Evolutionary conservation across 2,888 invertebrate genomes (phyloP), one percentile per base, ranked within the genome.

Genomic region (Dromius quadrimaculatus): DNA sequence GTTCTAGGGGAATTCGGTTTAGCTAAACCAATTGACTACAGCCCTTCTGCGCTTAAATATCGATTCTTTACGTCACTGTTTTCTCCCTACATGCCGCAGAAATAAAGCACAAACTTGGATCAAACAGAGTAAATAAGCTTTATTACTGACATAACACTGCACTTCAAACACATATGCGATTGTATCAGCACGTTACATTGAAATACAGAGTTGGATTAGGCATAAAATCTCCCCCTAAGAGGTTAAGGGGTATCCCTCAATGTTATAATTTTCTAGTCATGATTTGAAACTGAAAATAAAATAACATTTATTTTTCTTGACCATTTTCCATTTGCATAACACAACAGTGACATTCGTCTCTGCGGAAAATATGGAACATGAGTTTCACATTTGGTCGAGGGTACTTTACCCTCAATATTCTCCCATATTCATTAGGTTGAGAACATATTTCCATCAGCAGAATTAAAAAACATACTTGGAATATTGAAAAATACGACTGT

Each of bases 1-100:
- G 64, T 64, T 64, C 34, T n/a, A 34, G 38, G 47, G 36, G 32
- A 64, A 64, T 64, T 64, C 47, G 19, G 47, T 64, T 64, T 34
- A 64, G 64, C 50, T 64, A 64, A 64, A 64, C 64, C 47, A 64
- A 64, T 64, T 47, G 64, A 64, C 47, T 64, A 64, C 64, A 64
- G 11, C 64, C 64, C 64, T 34, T 47, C 36, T 50, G 62, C n/a
- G 62, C 62, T 41, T 62, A 41, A 41, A 23, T 62, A 62, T 62
- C 41, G 62, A 62, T 62, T 23, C 22, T 11, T 11, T n/a, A 9
- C 38, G 5, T 23, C 38, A 23, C 8, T 11, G 19, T 62, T 62
- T 62, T 41, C 13, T 23, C 15, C 41, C 20, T 41, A 62, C 13
- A 20, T 2, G 15, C 20, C 9, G 23, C 13, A 22, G 22, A 22